These are phyloP conservation scores for Lipotes vexillifer DNA, from an alignment of 2,113 vertebrate genomes.

Conservation along the genomic window DNA sequence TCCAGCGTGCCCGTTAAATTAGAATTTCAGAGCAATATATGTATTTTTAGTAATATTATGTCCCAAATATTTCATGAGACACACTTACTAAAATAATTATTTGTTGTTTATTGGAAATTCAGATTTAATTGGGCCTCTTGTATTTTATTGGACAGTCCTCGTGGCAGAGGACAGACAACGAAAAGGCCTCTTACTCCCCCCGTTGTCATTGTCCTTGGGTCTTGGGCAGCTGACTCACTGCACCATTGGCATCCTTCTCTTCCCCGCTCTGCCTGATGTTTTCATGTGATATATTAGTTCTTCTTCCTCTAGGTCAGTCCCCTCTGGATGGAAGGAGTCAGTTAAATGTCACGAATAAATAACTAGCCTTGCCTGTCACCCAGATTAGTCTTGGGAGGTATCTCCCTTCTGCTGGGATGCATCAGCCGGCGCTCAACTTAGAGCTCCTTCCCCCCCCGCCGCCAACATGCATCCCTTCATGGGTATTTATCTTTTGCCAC, in stretches of 20 bases:
- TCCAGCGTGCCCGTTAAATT: no score
- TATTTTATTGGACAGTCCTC: neutral
- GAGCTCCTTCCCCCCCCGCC: no score
- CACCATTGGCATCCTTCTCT: neutral
- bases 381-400: neutral
- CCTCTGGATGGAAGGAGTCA: neutral
- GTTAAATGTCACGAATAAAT: neutral
- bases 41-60: neutral
- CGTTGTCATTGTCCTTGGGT: neutral
- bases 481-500: conserved; percentile 19
- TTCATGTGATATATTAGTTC: neutral
- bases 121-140: neutral
- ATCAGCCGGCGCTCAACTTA: rapidly evolving
- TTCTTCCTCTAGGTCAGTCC: neutral
- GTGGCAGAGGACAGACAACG: rapidly evolving
- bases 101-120: neutral
- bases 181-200: neutral
- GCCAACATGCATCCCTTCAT: neutral
- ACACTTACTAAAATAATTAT: neutral
- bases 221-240: neutral
- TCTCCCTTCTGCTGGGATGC: neutral
- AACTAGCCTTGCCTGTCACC: neutral
- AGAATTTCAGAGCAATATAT: neutral
- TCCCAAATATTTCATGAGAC: neutral
- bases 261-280: neutral